Evolutionary conservation across 1,140 invertebrate species (phyloP), one percentile per base, ranked within the genome.

Genomic region (Lineus longissimus): DNA sequence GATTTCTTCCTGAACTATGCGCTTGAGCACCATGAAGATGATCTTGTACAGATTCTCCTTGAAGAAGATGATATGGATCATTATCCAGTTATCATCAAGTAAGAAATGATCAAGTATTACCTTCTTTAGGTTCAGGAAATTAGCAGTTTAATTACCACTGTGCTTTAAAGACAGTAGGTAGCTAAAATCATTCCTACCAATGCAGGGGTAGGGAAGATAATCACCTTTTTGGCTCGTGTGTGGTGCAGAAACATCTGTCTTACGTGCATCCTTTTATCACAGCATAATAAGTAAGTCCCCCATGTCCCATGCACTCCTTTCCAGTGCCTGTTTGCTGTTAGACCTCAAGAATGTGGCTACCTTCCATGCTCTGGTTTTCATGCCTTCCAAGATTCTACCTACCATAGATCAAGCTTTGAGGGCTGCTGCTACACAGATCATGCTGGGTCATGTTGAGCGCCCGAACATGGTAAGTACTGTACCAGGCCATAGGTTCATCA

Each of bases 321-420:
- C 66, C 76, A 90, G 88, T 79, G 88, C 89, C 73, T n/a, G n/a
- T n/a, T 77, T 88, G 63, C 84, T 83, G 2, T 70, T 90, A 55
- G 87, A 87, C 77, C 87, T 87, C 73, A 81, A 76, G 59, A 82
- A 85, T 74, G 74, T 83, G 11, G 78, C 85, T 61, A 73, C 85
- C 22, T 88, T 86, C 25, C 82, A 86, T 67, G 80, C 81, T 61
- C 78, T 91, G 59, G 74, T 89, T 31, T 76, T 78, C 9, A 71
- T 77, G 45, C 86, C 89, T n/a, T 76, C 81, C 41, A 69, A 82
- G 60, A 77, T 85, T 59, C 76, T 90, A 63, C 83, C 86, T 63
- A 60, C 85, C 15, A 89, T 88, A 76, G 86, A 91, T 75, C 73
- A 82, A 61, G 86, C 86, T 62, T 83, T 87, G 17, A 72, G 87